A percentile compares a stretch with the other conserved stretches of the same genome.
Evolutionary conservation across 30 jellyfish, hydroid and myxozoan genomes (phyloP).

Genomic region (Hydractinia symbiolongicarpus): DNA sequence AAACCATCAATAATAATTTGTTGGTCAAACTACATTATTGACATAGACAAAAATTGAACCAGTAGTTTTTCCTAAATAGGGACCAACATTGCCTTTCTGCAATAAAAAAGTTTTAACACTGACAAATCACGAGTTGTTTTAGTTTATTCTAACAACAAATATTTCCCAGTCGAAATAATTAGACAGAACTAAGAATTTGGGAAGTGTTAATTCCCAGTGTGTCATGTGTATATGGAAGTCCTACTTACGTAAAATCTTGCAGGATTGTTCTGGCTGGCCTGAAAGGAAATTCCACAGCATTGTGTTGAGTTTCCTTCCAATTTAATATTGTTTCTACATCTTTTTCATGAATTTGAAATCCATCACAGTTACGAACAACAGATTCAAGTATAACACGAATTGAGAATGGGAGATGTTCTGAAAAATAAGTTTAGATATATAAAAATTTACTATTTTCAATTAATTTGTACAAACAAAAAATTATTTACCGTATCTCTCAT

Average conservation of each 20-base stretch:
- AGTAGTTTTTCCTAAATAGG: too few relatives aligned
- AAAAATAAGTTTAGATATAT: neutral
- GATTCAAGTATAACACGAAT: conserved; percentile 80
- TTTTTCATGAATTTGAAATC: conserved; percentile 64
- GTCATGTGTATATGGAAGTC: too few relatives aligned
- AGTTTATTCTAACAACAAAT: too few relatives aligned
- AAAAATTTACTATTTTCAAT: neutral
- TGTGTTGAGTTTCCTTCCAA: conserved; percentile 73
- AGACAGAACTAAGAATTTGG: too few relatives aligned
- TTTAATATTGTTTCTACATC: conserved; percentile 78
- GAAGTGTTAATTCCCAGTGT: too few relatives aligned
- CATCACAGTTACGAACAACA: conserved; percentile 83
- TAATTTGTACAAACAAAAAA: neutral
- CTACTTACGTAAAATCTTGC: conserved; percentile 84
- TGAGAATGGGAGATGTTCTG: conserved; percentile 77
- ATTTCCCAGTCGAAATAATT: too few relatives aligned
- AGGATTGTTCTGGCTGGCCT: conserved; percentile 85
- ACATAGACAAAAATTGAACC: too few relatives aligned
- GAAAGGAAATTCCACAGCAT: conserved; percentile 77
- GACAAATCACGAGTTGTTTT: too few relatives aligned
- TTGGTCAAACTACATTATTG: too few relatives aligned
- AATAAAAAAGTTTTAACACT: too few relatives aligned
- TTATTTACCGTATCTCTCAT: conserved; percentile 56
- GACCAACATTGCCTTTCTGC: too few relatives aligned
- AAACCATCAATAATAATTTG: too few relatives aligned